phyloP scores from a whole-genome alignment of 2,797 vertebrate genomes.

The Gymnothorax reevesii region DNA sequence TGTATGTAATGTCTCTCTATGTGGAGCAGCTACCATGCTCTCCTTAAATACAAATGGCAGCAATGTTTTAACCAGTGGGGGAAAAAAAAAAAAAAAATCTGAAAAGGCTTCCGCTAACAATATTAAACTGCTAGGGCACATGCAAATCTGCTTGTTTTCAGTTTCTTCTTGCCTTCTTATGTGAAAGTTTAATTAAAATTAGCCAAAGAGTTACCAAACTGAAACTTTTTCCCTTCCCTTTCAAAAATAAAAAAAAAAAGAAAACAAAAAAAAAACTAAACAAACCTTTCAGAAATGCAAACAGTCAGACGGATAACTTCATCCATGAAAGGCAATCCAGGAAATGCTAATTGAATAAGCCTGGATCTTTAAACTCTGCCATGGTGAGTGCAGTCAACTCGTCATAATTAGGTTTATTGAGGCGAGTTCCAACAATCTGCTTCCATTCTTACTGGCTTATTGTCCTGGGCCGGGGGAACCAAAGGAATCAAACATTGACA shows the following conservation, averaged over 20 bases:
- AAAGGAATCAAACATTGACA: conserved; percentile 99
- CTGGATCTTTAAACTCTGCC: conserved; percentile 94
- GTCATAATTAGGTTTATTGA: conserved; percentile 99
- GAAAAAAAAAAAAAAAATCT: conserved; percentile 35
- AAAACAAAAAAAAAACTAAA: conserved; percentile 63
- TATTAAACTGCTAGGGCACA: conserved; percentile 41
- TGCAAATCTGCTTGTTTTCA: conserved; percentile 26
- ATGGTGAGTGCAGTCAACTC: conserved; percentile 99
- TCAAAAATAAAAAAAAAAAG: conserved; percentile 76
- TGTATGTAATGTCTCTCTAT: not conserved
- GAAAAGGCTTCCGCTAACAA: conserved; percentile 54
- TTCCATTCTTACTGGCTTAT: conserved; percentile 98
- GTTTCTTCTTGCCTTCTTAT: conserved; percentile 63
- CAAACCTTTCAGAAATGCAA: conserved; percentile 99
- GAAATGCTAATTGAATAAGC: conserved; percentile 98
- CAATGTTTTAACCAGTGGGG: conserved; percentile 41
- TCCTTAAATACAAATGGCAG: conserved; percentile 37
- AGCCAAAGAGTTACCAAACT: conserved; percentile 91
- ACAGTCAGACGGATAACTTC: conserved; percentile 99
- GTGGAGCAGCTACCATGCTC: not conserved
- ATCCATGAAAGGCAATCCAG: conserved; percentile 98
- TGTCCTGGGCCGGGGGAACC: conserved; percentile 97
- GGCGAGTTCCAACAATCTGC: conserved; percentile 99
- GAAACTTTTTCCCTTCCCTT: conserved; percentile 89
- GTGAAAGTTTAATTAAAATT: conserved; percentile 98